phyloP scores from a whole-genome alignment of 2,113 vertebrate genomes.

The Cinclus mexicanus region DNA sequence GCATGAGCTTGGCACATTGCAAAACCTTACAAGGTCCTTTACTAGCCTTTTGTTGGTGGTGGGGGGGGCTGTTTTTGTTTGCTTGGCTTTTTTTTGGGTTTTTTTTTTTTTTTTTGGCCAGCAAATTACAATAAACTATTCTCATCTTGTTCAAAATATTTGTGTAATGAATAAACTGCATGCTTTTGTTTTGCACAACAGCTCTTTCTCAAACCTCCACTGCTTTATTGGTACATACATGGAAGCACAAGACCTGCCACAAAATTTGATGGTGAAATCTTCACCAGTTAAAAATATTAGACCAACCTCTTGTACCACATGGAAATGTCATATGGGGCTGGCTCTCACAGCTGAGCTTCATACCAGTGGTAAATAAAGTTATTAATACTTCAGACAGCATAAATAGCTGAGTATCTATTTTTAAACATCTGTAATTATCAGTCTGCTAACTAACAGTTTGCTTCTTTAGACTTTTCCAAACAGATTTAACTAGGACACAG shows the following conservation, averaged over 20 bases:
- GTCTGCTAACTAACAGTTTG: neutral
- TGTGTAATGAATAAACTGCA: neutral
- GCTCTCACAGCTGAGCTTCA: neutral
- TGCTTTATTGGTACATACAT: neutral
- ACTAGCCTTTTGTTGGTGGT: neutral
- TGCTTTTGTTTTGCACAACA: neutral
- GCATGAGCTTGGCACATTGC: neutral
- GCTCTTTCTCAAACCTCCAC: neutral
- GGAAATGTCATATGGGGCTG: neutral
- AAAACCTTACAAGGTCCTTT: neutral
- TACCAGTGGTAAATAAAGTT: slow-evolving; percentile 28
- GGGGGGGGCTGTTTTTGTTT: too few species aligned
- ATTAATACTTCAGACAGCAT: slow-evolving; percentile 14
- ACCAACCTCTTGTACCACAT: neutral
- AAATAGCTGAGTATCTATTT: slow-evolving; percentile 13
- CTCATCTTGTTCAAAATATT: neutral
- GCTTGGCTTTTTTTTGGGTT: neutral
- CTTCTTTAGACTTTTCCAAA: slow-evolving; percentile 27
- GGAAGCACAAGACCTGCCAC: neutral
- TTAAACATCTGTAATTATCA: slow-evolving; percentile 32
- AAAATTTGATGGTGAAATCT: neutral
- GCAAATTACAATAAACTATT: neutral
- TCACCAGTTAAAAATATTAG: neutral
- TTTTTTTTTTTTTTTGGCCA: neutral
- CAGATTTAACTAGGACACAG: neutral